phyloP scores from a whole-genome alignment of 2,113 vertebrate genomes.

The Octodon degus region DNA sequence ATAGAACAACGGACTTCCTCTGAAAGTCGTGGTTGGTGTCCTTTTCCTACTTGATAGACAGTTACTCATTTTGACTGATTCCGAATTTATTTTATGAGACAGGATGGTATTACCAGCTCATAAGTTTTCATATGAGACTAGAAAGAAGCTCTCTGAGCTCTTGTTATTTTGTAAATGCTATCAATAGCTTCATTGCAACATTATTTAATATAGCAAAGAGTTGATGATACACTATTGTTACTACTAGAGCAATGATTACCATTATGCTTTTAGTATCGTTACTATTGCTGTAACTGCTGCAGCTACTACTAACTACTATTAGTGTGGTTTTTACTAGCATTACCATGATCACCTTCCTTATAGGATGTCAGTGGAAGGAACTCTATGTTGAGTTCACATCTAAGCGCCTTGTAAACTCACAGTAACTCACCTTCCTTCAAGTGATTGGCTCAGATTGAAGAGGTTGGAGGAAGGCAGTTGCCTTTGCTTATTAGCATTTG shows the following conservation, averaged over 20 bases:
- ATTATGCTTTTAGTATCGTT: neutral
- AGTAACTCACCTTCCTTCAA: neutral
- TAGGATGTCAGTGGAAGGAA: neutral
- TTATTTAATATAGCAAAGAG: neutral
- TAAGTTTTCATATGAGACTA: neutral
- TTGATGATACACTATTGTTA: no score
- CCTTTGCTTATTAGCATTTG: neutral
- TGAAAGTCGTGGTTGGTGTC: neutral
- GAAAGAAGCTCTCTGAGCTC: neutral
- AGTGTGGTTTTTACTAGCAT: neutral
- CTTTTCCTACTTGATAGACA: neutral
- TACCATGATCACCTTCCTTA: neutral
- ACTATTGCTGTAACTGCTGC: neutral
- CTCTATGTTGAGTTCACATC: neutral
- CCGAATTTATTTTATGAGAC: neutral
- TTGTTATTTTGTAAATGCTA: neutral
- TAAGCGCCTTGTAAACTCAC: neutral
- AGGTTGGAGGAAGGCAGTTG: neutral
- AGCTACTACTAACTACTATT: neutral
- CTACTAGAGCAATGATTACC: neutral
- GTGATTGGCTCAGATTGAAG: neutral
- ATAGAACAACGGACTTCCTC: neutral
- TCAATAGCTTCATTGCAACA: neutral
- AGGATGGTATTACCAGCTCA: neutral
- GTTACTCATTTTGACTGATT: neutral